A percentile compares a stretch with the other conserved stretches of the same genome.
phyloP scores from a whole-genome alignment of 2,113 vertebrate species.

The Gambusia affinis region DNA sequence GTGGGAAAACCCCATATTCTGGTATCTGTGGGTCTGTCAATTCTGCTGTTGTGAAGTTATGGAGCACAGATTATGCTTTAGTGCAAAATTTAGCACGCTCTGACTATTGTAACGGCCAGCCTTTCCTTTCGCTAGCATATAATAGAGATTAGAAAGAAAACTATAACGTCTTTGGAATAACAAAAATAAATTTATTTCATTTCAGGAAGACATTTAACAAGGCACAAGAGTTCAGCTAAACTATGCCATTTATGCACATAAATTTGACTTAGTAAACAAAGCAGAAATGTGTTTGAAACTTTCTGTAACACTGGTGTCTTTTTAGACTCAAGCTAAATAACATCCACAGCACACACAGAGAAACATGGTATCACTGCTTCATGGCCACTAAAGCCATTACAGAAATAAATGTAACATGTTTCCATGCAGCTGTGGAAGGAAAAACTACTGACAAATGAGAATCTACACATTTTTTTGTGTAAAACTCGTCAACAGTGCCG shows the following conservation, averaged over 20 bases:
- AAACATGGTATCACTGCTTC: conserved; percentile 37
- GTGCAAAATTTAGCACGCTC: conserved; percentile 17
- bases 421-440: conserved; percentile 38
- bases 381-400: conserved; percentile 37
- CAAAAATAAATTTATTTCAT: conserved; percentile 68
- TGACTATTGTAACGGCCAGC: not conserved
- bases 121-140: not conserved
- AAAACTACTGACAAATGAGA: conserved; percentile 16
- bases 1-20: no score
- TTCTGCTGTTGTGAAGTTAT: conserved; percentile 37
- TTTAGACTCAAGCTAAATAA: conserved; percentile 18
- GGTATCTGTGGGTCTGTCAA: no score
- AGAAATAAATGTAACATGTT: conserved; percentile 33
- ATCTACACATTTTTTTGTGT: conserved; percentile 2
- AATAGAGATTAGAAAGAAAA: not conserved
- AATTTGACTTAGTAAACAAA: conserved; percentile 36
- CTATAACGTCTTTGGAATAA: conserved; percentile 9
- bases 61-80: conserved; percentile 49
- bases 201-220: conserved; percentile 71
- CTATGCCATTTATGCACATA: conserved; percentile 25
- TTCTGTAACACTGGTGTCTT: conserved; percentile 8
- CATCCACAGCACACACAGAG: conserved; percentile 29
- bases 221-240: conserved; percentile 66
- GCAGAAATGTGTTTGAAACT: conserved; percentile 26
- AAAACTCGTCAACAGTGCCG: not conserved